Percentiles rank a stretch among this genome's conserved stretches.
phyloP scores from a whole-genome alignment of 2,888 invertebrate genomes.

The Actias luna region DNA sequence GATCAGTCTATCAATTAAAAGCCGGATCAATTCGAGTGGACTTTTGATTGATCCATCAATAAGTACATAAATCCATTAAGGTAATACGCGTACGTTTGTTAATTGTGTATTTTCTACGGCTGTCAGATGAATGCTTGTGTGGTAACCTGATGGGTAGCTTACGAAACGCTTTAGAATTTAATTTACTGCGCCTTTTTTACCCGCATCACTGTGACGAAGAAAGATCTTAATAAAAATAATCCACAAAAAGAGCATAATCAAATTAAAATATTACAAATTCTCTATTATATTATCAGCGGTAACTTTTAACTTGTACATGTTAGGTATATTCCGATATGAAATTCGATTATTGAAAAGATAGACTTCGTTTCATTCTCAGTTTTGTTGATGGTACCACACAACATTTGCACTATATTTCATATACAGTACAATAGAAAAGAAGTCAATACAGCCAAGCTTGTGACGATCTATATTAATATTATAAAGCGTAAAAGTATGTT shows the following conservation, averaged over 20 bases:
- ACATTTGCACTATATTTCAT: too few species aligned
- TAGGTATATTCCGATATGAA: too few species aligned
- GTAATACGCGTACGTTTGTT: slow-evolving; percentile 65
- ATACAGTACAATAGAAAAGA: too few species aligned
- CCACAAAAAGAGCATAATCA: neutral
- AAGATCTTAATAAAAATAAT: slow-evolving; percentile 1
- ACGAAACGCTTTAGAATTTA: slow-evolving; percentile 16
- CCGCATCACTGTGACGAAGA: neutral
- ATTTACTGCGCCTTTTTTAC: slow-evolving; percentile 13
- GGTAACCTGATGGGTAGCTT: slow-evolving; percentile 12
- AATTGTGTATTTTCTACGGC: slow-evolving; percentile 73
- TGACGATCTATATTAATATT: too few species aligned
- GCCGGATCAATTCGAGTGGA: slow-evolving; percentile 49
- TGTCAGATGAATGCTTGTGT: slow-evolving; percentile 40
- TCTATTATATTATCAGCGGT: neutral
- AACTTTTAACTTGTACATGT: neutral
- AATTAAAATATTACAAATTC: slow-evolving; percentile 1
- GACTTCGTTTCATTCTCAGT: too few species aligned
- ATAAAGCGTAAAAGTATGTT: too few species aligned
- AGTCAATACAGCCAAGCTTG: too few species aligned
- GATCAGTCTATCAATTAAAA: slow-evolving; percentile 66
- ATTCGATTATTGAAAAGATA: too few species aligned
- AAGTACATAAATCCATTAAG: slow-evolving; percentile 79
- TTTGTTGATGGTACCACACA: too few species aligned
- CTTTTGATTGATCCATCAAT: slow-evolving; percentile 79